These are phyloP conservation scores for Drosophila phalerata DNA, from an alignment of 2,888 invertebrate genomes.

Conservation along the genomic window DNA sequence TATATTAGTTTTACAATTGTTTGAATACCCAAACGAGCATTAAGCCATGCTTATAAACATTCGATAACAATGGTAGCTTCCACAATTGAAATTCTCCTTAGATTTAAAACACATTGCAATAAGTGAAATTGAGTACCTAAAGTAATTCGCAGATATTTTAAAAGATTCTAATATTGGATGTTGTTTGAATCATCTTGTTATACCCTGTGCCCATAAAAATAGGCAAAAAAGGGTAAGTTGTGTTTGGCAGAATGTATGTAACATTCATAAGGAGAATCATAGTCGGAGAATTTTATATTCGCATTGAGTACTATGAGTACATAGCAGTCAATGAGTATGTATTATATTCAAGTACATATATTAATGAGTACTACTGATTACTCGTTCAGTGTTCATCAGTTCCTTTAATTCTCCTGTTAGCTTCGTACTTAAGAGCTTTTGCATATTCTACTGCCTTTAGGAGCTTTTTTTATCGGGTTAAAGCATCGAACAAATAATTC, in stretches of 20 bases:
- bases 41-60: conserved; percentile 27
- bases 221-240: too few relatives aligned
- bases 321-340: too few relatives aligned
- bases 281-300: too few relatives aligned
- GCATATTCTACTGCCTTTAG: too few relatives aligned
- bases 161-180: neutral
- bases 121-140: neutral
- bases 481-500: conserved; percentile 11
- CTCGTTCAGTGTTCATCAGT: too few relatives aligned
- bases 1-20: conserved; percentile 63
- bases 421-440: neutral
- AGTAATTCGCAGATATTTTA: neutral
- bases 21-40: conserved; percentile 25
- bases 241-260: too few relatives aligned
- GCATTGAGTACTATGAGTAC: too few relatives aligned
- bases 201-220: too few relatives aligned
- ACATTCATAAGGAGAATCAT: too few relatives aligned
- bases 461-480: neutral
- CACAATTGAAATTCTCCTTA: conserved; percentile 17
- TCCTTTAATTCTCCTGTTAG: neutral
- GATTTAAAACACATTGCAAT: neutral
- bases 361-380: too few relatives aligned
- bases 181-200: neutral
- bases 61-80: conserved; percentile 23
- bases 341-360: too few relatives aligned